Conservation (phyloP, 2,113 vertebrate genomes). For the Pseudorasbora parva region DNA sequence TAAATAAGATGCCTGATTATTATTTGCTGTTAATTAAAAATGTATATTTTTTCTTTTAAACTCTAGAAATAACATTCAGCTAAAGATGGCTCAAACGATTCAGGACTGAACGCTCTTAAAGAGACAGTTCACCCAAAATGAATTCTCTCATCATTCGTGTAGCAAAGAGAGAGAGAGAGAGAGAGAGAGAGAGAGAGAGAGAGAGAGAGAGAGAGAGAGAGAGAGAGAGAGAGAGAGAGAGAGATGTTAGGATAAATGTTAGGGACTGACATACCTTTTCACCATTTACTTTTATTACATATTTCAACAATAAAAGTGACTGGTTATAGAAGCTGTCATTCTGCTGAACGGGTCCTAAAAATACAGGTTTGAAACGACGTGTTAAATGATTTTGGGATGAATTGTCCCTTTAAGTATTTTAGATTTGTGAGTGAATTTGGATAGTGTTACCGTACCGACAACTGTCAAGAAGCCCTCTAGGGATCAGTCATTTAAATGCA, state of each 20-base stretch:
- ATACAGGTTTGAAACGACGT: neutral
- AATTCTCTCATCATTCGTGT: neutral
- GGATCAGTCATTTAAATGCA: neutral
- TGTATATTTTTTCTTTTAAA: neutral
- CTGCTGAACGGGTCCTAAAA: neutral
- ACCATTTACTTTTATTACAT: neutral
- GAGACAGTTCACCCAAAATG: neutral
- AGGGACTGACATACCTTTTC: neutral
- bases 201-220: too few species aligned
- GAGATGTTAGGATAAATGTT: too few species aligned
- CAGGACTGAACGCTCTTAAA: neutral
- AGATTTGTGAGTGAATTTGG: neutral
- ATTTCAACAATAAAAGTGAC: neutral
- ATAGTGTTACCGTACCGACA: neutral
- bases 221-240: too few species aligned
- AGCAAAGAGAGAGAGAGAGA: too few species aligned
- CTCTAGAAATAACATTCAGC: neutral
- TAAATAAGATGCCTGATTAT: neutral
- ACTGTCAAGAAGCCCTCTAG: slow-evolving; percentile 4
- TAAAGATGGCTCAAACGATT: neutral
- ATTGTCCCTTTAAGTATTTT: neutral
- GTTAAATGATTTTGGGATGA: neutral
- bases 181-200: too few species aligned
- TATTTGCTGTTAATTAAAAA: neutral
- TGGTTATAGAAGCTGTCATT: neutral